Percentiles rank a stretch among this genome's conserved stretches.
Evolutionary conservation across 2,888 invertebrate genomes (phyloP).

Genomic region (Sinotaia quadrata): DNA sequence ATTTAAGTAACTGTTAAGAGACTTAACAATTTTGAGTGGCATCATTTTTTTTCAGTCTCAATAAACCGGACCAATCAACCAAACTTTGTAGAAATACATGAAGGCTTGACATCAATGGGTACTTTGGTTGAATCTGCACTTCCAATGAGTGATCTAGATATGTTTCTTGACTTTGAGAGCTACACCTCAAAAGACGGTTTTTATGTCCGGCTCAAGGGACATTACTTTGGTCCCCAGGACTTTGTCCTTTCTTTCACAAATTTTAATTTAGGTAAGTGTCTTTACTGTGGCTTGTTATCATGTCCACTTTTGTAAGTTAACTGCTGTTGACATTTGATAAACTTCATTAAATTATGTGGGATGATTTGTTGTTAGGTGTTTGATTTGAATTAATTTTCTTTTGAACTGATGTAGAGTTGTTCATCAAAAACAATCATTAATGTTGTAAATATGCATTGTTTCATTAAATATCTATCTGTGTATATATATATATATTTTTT

Average conservation of each 20-base stretch:
- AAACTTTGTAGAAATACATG: neutral
- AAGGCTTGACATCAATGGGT: neutral
- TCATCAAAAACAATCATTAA: too few relatives aligned
- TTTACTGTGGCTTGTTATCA: neutral
- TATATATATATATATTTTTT: too few relatives aligned
- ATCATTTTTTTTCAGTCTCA: neutral
- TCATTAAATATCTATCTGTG: too few relatives aligned
- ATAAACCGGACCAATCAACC: neutral
- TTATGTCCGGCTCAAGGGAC: slow-evolving; percentile 21
- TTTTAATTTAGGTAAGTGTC: neutral
- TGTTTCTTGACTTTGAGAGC: neutral
- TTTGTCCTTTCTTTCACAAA: slow-evolving; percentile 9
- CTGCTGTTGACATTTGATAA: too few relatives aligned
- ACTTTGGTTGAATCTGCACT: neutral
- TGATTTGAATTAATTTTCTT: too few relatives aligned
- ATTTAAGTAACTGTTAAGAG: too few relatives aligned
- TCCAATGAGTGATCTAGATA: neutral
- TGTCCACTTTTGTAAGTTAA: too few relatives aligned
- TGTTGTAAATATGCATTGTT: too few relatives aligned
- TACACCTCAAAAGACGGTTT: neutral
- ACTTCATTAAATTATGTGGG: too few relatives aligned
- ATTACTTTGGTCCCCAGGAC: slow-evolving; percentile 5
- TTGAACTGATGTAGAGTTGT: too few relatives aligned
- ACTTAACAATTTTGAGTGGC: too few relatives aligned
- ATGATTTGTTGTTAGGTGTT: too few relatives aligned